phyloP scores from a whole-genome alignment of 2,113 vertebrate genomes.

The Eptesicus fuscus region DNA sequence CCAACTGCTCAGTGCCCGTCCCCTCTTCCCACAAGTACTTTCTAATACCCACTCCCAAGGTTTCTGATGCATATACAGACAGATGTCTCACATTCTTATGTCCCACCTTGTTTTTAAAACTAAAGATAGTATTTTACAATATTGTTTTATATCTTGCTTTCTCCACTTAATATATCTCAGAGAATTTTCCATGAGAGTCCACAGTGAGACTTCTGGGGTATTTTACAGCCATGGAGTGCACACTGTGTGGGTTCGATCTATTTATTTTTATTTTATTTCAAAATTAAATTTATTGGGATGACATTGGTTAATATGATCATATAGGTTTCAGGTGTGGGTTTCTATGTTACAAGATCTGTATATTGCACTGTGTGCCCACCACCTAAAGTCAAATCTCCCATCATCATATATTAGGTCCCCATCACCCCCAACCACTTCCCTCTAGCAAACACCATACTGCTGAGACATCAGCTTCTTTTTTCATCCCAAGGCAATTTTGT shows the following conservation, averaged over 20 bases:
- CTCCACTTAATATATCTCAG: neutral
- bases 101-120: neutral
- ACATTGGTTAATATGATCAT: no score
- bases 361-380: no score
- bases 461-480: neutral
- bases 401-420: no score
- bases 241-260: neutral
- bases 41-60: neutral
- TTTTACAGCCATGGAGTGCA: neutral
- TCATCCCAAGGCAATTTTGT: neutral
- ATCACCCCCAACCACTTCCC: no score
- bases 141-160: neutral
- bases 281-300: no score
- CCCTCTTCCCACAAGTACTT: neutral
- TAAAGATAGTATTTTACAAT: neutral
- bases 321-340: no score
- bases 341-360: no score
- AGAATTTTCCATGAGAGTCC: neutral
- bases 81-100: neutral
- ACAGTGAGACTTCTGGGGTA: neutral
- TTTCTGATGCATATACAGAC: neutral
- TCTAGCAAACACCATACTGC: no score
- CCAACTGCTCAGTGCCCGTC: fast-evolving
- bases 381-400: no score
- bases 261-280: neutral